Percentiles rank a stretch among this genome's conserved stretches.
Evolutionary conservation across 2,888 invertebrate species (phyloP).

Genomic region (Slavum lentiscoides): DNA sequence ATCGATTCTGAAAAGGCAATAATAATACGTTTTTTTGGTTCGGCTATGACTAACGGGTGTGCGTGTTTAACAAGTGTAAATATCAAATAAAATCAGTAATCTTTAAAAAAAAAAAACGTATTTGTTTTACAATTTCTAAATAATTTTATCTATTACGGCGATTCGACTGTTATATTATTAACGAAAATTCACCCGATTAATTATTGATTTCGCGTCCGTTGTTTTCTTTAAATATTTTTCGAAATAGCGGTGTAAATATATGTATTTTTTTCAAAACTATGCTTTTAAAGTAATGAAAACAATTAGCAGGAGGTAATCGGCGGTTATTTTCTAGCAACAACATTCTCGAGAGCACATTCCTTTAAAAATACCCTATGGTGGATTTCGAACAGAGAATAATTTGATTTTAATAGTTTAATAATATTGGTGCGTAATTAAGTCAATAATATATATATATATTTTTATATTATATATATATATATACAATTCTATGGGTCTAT

Average conservation of each 20-base stretch:
- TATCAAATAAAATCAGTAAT: too few species aligned
- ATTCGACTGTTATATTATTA: too few species aligned
- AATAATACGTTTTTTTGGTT: not conserved
- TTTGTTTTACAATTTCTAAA: not conserved
- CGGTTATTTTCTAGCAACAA: not conserved
- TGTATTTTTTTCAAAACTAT: too few species aligned
- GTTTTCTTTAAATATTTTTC: too few species aligned
- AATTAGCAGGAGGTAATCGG: not conserved
- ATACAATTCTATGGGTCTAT: too few species aligned
- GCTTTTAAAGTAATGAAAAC: not conserved
- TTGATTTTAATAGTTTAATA: conserved; percentile 12
- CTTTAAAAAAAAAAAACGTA: too few species aligned
- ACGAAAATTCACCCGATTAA: too few species aligned
- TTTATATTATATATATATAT: too few species aligned
- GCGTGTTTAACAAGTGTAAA: not conserved
- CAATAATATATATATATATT: not conserved
- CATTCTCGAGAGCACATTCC: not conserved
- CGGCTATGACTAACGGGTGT: not conserved
- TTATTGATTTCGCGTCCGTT: too few species aligned
- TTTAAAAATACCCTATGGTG: not conserved
- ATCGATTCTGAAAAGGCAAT: not conserved
- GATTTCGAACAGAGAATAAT: not conserved
- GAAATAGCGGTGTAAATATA: too few species aligned
- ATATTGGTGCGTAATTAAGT: not conserved
- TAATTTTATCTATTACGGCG: not conserved